These are phyloP conservation scores for Cassiopea xamachana DNA, from an alignment of 30 jellyfish, hydroid and myxozoan genomes.

Conservation along the genomic window DNA sequence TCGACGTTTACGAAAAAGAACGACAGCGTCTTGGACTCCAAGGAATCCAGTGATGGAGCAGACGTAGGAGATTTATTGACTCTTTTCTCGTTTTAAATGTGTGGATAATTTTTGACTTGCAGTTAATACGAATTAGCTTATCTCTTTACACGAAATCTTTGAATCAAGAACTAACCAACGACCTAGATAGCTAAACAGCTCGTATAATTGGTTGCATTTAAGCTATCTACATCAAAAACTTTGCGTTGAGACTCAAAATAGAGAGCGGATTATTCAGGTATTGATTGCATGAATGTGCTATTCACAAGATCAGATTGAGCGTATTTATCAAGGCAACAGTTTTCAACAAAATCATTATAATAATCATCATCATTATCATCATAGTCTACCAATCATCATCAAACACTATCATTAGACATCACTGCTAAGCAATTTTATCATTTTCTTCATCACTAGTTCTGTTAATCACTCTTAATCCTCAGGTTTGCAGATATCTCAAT, in stretches of 20 bases:
- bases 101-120: not conserved
- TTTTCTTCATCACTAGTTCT: not conserved
- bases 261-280: too few species aligned
- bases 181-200: too few species aligned
- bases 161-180: too few species aligned
- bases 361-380: not conserved
- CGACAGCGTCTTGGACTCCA: conserved; percentile 88
- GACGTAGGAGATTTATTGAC: not conserved
- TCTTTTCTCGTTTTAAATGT: not conserved
- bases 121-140: too few species aligned
- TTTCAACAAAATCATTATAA: too few species aligned
- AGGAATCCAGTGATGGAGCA: conserved; percentile 46
- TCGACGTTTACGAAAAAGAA: conserved; percentile 86
- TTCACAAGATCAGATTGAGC: too few species aligned
- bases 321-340: too few species aligned
- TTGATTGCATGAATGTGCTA: too few species aligned
- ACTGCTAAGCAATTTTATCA: not conserved
- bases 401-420: not conserved
- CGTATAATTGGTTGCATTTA: too few species aligned
- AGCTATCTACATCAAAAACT: too few species aligned
- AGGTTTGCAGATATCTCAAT: not conserved
- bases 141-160: too few species aligned
- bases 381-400: not conserved
- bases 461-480: not conserved
- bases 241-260: too few species aligned